phyloP scores from a whole-genome alignment of 1,140 invertebrate species.

The Ylistrum balloti region DNA sequence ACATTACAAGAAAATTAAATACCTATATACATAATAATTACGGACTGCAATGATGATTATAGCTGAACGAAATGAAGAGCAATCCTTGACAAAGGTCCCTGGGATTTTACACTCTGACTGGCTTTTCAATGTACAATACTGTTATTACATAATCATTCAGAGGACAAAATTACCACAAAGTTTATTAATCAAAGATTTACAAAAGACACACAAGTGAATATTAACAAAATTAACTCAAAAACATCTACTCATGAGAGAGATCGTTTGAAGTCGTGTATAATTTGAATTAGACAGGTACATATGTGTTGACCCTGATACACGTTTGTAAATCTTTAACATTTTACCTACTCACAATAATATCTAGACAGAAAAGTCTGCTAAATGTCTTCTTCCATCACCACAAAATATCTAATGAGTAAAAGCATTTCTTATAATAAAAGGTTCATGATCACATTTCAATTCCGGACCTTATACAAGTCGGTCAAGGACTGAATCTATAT shows the following conservation, averaged over 20 bases:
- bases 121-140: too few relatives aligned
- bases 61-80: too few relatives aligned
- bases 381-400: neutral
- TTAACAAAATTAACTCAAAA: neutral
- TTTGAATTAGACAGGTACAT: neutral
- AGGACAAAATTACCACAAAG: neutral
- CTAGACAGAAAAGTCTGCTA: neutral
- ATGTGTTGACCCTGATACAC: neutral
- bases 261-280: neutral
- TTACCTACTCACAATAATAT: neutral
- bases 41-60: too few relatives aligned
- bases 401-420: neutral
- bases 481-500: neutral
- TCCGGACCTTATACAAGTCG: neutral
- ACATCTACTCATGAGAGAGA: neutral
- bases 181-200: slow-evolving; percentile 1
- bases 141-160: too few relatives aligned
- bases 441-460: neutral
- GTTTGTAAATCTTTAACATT: neutral
- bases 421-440: neutral
- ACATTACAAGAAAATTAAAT: too few relatives aligned
- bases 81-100: too few relatives aligned
- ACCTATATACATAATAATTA: too few relatives aligned
- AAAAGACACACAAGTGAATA: too few relatives aligned
- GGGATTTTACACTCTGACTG: too few relatives aligned